phyloP scores from a whole-genome alignment of 2,113 vertebrate species.

The Burhinus bistriatus region DNA sequence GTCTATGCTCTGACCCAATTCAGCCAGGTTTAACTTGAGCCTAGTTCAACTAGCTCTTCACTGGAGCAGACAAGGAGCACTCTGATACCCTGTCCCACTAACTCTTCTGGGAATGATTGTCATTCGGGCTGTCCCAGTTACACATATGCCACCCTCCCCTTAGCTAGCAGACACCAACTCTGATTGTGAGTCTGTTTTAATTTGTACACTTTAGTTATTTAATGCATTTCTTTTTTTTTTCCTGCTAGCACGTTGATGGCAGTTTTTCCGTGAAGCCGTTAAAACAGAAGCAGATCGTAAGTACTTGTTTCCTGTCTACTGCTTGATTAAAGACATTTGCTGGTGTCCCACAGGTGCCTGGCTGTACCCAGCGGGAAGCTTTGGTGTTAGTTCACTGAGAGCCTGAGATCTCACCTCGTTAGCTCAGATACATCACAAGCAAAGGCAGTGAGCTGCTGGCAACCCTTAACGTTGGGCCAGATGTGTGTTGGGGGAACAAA shows the following conservation, averaged over 20 bases:
- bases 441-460: background rate
- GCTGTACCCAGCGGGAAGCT: background rate
- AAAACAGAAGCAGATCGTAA: slow-evolving; percentile 98
- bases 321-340: background rate
- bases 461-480: background rate
- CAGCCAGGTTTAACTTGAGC: background rate
- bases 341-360: background rate
- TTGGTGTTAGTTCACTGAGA: background rate
- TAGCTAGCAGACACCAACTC: background rate
- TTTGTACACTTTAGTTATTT: background rate
- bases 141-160: background rate
- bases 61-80: background rate
- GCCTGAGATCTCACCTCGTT: background rate
- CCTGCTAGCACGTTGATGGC: slow-evolving; percentile 89
- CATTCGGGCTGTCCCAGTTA: background rate
- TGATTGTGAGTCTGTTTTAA: background rate
- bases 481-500: background rate
- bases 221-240: background rate
- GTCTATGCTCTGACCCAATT: background rate
- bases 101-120: background rate
- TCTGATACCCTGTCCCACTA: background rate
- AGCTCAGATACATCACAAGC: background rate
- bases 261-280: slow-evolving; percentile 96
- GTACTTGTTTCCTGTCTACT: slow-evolving; percentile 55
- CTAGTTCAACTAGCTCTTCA: background rate